Evolutionary conservation across 2,113 vertebrate species (phyloP).

Genomic region (Tonatia bakeri): DNA sequence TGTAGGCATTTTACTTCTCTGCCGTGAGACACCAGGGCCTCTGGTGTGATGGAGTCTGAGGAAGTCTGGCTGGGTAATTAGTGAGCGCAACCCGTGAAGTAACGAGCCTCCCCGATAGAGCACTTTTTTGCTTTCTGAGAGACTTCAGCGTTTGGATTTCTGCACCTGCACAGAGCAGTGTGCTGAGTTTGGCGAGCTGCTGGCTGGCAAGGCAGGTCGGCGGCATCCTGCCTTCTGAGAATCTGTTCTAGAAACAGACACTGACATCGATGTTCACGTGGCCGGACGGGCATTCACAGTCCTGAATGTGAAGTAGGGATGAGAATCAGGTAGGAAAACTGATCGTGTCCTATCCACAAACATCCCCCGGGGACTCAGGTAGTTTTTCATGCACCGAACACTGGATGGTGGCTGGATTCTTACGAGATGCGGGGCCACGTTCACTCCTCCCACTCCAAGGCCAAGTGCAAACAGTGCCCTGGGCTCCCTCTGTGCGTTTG

Average conservation of each 20-base stretch:
- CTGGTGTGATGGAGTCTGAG: neutral
- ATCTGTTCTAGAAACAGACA: neutral
- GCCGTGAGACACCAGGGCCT: neutral
- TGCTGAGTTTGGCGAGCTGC: neutral
- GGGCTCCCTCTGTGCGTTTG: neutral
- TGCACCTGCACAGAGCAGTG: neutral
- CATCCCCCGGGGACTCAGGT: neutral
- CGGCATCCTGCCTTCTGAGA: neutral
- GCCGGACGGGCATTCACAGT: neutral
- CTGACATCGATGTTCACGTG: fast-evolving
- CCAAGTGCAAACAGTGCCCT: too few species aligned
- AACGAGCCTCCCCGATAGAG: neutral
- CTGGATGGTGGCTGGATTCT: neutral
- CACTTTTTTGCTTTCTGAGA: neutral
- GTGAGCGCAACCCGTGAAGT: neutral
- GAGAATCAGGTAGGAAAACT: neutral
- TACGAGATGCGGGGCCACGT: neutral
- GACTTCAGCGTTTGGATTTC: neutral
- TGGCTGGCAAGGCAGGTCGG: neutral
- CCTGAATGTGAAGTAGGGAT: neutral
- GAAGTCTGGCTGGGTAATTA: neutral
- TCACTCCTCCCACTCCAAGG: neutral
- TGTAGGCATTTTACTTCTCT: neutral
- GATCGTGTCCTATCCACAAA: neutral
- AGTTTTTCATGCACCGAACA: neutral